phyloP scores from a whole-genome alignment of 1,140 invertebrate species.

The Drosophila mojavensis region DNA sequence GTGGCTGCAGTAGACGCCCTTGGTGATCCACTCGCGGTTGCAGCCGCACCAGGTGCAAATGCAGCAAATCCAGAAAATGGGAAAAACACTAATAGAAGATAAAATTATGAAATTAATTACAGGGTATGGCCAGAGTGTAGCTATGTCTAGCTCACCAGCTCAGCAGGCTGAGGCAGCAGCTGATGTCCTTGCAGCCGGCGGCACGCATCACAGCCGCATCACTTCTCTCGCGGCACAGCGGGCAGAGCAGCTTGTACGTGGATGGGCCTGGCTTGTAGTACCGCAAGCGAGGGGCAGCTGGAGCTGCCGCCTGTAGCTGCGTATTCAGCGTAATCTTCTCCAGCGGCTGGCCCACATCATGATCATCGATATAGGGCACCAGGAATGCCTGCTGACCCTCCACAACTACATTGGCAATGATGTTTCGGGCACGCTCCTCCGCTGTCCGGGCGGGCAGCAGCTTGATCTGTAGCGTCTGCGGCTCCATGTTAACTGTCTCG shows the following conservation, averaged over 20 bases:
- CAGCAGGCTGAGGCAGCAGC: constrained; percentile 65
- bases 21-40: constrained; percentile 80
- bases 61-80: constrained; percentile 79
- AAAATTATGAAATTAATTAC: background rate
- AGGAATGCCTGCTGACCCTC: constrained; percentile 50
- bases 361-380: constrained; percentile 76
- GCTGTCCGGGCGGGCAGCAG: constrained; percentile 68
- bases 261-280: constrained; percentile 75
- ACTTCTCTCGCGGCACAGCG: constrained; percentile 67
- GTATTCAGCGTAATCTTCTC: constrained; percentile 48
- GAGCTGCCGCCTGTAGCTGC: constrained; percentile 31
- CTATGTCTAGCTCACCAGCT: constrained; percentile 61
- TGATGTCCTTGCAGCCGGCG: constrained; percentile 72
- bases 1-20: constrained; percentile 73
- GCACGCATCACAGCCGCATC: constrained; percentile 78
- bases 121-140: background rate
- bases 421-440: constrained; percentile 72
- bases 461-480: constrained; percentile 68
- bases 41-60: constrained; percentile 79
- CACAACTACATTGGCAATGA: constrained; percentile 76
- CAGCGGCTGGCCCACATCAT: constrained; percentile 9
- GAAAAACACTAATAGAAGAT: constrained; percentile 57
- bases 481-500: constrained; percentile 65
- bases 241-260: constrained; percentile 73
- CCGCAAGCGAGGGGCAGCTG: constrained; percentile 44